phyloP scores from a whole-genome alignment of 2,888 invertebrate species.

The Mycalesis mineus region DNA sequence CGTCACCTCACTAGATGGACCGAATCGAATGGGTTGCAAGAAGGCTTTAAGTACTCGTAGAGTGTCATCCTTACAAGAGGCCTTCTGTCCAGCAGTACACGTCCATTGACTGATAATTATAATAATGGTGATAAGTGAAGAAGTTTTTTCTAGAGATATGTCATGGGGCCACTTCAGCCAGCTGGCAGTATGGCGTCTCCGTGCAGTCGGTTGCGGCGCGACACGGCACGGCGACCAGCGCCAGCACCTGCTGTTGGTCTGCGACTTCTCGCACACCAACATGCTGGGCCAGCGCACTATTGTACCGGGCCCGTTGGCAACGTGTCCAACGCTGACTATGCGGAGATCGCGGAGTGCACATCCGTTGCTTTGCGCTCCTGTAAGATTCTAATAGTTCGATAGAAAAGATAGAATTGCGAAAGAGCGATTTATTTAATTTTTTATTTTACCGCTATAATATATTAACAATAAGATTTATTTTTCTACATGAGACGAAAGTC shows the following conservation, averaged over 20 bases:
- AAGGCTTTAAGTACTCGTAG: too few species aligned
- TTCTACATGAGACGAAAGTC: too few species aligned
- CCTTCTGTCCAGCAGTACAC: too few species aligned
- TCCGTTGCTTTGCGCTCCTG: slow-evolving; percentile 56
- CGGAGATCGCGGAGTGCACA: slow-evolving; percentile 44
- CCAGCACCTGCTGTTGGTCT: slow-evolving; percentile 56
- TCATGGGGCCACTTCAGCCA: slow-evolving; percentile 72
- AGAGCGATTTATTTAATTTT: too few species aligned
- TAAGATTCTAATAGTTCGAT: slow-evolving; percentile 36
- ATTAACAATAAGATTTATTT: too few species aligned
- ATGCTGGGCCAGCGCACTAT: slow-evolving; percentile 67
- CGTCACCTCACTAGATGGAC: too few species aligned
- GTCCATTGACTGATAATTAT: too few species aligned
- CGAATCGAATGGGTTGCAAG: too few species aligned
- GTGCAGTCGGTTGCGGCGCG: slow-evolving; percentile 65
- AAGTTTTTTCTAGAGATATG: slow-evolving; percentile 42
- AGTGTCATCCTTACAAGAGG: too few species aligned
- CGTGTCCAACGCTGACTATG: slow-evolving; percentile 51
- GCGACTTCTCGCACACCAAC: slow-evolving; percentile 72
- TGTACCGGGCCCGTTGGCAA: slow-evolving; percentile 42
- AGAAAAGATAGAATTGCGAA: too few species aligned
- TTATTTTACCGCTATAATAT: background rate
- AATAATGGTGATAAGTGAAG: too few species aligned
- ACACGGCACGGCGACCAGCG: slow-evolving; percentile 49
- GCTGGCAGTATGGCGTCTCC: slow-evolving; percentile 62